These are phyloP conservation scores for Nasalis larvatus DNA, from an alignment of 2,113 vertebrate genomes.

Conservation along the genomic window DNA sequence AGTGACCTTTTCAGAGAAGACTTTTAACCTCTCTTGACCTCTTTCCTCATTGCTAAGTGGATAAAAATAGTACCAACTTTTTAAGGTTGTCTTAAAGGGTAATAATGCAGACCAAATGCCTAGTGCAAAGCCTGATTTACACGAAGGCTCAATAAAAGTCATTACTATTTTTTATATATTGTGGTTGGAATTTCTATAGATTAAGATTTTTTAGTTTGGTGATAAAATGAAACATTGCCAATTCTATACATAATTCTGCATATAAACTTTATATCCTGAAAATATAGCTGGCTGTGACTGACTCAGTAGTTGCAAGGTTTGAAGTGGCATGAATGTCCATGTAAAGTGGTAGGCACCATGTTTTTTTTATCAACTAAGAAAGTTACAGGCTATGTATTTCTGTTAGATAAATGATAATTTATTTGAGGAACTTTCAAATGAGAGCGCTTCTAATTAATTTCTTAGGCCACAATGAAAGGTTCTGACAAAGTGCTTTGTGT, in stretches of 20 bases:
- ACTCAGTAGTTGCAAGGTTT: not conserved
- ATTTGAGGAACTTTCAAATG: not conserved
- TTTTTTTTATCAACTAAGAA: not conserved
- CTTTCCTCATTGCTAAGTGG: not conserved
- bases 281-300: not conserved
- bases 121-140: not conserved
- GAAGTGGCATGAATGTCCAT: too few species aligned
- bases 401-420: not conserved
- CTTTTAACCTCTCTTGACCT: not conserved
- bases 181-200: not conserved
- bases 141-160: not conserved
- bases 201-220: not conserved
- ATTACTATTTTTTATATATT: not conserved
- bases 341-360: not conserved
- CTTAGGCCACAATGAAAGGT: not conserved
- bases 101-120: not conserved
- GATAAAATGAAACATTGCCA: not conserved
- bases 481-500: slow-evolving; percentile 41
- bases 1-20: not conserved
- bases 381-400: not conserved
- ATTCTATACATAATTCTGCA: not conserved
- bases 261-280: not conserved
- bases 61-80: not conserved
- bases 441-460: slow-evolving; percentile 11
- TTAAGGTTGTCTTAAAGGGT: not conserved